phyloP scores from a whole-genome alignment of 2,888 invertebrate genomes.

The Temnothorax rugatulus region DNA sequence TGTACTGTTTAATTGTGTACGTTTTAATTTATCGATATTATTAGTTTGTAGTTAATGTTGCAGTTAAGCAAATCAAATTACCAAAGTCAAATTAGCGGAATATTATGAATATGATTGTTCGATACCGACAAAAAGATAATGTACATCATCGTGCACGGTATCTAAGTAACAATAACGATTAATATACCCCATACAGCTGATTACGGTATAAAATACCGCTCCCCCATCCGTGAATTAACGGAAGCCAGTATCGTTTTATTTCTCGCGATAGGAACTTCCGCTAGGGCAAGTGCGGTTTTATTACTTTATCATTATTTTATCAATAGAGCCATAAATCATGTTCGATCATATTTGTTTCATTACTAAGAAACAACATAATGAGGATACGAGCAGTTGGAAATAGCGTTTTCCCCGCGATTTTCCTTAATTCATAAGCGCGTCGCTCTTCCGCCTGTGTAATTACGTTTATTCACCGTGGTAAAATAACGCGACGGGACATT shows the following conservation, averaged over 20 bases:
- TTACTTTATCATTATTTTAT: constrained; percentile 36
- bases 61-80: neutral
- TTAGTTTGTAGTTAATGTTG: constrained; percentile 7
- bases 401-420: constrained; percentile 1
- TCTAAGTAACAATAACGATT: constrained; percentile 32
- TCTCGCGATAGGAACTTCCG: constrained; percentile 51
- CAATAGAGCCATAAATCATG: constrained; percentile 34
- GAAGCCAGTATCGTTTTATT: constrained; percentile 43
- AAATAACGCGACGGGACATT: constrained; percentile 3
- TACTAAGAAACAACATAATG: neutral
- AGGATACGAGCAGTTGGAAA: constrained; percentile 1
- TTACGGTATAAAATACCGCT: constrained; percentile 13
- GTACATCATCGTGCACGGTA: neutral
- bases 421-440: neutral
- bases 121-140: neutral
- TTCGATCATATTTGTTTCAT: neutral
- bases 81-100: neutral
- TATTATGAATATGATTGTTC: neutral
- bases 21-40: constrained; percentile 1
- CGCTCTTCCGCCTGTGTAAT: constrained; percentile 6
- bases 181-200: constrained; percentile 23
- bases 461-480: constrained; percentile 4
- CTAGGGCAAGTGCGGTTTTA: constrained; percentile 18
- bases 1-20: neutral
- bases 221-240: constrained; percentile 28